These are phyloP conservation scores for Lepus europaeus DNA, from an alignment of 2,113 vertebrate species.

Conservation along the genomic window DNA sequence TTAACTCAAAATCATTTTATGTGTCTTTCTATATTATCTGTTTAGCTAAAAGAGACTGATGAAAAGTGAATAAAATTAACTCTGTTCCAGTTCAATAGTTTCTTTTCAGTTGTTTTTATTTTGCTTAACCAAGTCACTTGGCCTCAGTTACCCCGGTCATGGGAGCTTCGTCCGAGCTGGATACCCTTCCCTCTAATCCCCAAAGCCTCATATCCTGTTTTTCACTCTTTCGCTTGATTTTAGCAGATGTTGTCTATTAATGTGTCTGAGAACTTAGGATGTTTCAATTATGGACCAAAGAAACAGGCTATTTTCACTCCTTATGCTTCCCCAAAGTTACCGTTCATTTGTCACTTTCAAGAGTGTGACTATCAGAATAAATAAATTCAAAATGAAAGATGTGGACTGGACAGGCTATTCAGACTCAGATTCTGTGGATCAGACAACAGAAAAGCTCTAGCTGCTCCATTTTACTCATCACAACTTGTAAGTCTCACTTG, in stretches of 20 bases:
- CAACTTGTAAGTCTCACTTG: neutral
- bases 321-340: neutral
- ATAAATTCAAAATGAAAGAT: neutral
- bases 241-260: slow-evolving; percentile 83
- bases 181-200: slow-evolving; percentile 63
- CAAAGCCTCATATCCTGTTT: slow-evolving; percentile 82
- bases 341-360: slow-evolving; percentile 42
- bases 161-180: slow-evolving; percentile 61
- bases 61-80: slow-evolving; percentile 65
- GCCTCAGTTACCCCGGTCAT: slow-evolving; percentile 60
- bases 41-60: slow-evolving; percentile 17
- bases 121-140: slow-evolving; percentile 69
- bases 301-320: slow-evolving; percentile 63
- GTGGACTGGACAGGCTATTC: neutral
- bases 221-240: slow-evolving; percentile 76
- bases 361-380: neutral
- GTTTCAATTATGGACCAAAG: slow-evolving; percentile 74
- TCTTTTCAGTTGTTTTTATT: slow-evolving; percentile 68
- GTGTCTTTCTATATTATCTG: slow-evolving; percentile 56
- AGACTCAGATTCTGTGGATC: neutral
- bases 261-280: slow-evolving; percentile 70
- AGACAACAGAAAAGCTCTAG: neutral
- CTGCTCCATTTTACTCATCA: neutral
- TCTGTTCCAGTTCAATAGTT: slow-evolving; percentile 14
- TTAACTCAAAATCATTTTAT: slow-evolving; percentile 30